Evolutionary conservation across 2,888 invertebrate genomes (phyloP).

Genomic region (Achlya flavicornis): DNA sequence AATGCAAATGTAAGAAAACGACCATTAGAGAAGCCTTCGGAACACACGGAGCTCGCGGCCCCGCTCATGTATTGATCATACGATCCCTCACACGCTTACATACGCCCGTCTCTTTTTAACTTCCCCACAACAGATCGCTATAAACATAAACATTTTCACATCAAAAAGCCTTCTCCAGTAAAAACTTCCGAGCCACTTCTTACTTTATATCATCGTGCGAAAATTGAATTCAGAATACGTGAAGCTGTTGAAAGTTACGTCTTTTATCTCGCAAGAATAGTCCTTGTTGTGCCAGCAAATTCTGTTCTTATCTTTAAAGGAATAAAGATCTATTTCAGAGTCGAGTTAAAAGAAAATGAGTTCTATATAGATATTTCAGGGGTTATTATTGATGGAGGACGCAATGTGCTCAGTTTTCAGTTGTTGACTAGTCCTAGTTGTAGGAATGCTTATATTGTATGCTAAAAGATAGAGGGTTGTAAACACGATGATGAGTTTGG

Average conservation of each 20-base stretch:
- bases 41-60: conserved; percentile 53
- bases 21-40: conserved; percentile 67
- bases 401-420: conserved; percentile 47
- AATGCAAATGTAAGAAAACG: conserved; percentile 84
- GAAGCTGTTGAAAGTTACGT: conserved; percentile 23
- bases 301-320: conserved; percentile 77
- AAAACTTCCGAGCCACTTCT: conserved; percentile 26
- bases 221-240: conserved; percentile 21
- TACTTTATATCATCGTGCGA: conserved; percentile 13
- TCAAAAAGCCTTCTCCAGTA: conserved; percentile 53
- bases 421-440: conserved; percentile 59
- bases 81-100: conserved; percentile 78
- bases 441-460: conserved; percentile 38
- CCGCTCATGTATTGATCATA: conserved; percentile 76
- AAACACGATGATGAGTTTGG: conserved; percentile 57
- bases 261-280: conserved; percentile 28
- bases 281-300: conserved; percentile 79
- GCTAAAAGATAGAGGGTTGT: conserved; percentile 50
- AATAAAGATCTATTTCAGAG: conserved; percentile 81
- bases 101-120: conserved; percentile 82
- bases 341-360: conserved; percentile 73
- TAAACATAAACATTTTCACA: conserved; percentile 74
- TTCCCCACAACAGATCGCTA: conserved; percentile 80
- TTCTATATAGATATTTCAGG: conserved; percentile 64
- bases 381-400: conserved; percentile 53